phyloP scores from a whole-genome alignment of 2,888 invertebrate species.

The Ferrisia virgata region DNA sequence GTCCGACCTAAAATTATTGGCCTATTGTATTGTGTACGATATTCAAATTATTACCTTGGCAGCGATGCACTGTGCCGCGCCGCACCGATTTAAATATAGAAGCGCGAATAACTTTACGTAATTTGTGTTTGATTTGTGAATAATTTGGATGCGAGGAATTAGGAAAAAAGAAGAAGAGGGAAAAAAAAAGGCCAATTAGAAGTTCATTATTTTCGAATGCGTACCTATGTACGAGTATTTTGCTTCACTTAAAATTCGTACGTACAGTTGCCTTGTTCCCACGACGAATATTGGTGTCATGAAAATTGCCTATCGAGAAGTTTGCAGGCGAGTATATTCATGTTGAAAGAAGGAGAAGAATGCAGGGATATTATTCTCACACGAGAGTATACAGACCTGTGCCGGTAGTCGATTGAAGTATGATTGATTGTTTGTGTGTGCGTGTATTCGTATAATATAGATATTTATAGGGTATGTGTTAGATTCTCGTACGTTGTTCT shows the following conservation, averaged over 20 bases:
- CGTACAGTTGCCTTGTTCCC: background rate
- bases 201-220: background rate
- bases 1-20: background rate
- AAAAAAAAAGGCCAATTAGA: background rate
- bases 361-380: background rate
- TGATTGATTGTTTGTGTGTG: background rate
- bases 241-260: too few relatives aligned
- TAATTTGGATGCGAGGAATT: background rate
- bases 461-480: too few relatives aligned
- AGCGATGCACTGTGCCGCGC: too few relatives aligned
- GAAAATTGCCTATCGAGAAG: background rate
- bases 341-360: background rate
- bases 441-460: too few relatives aligned
- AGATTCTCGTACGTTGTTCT: too few relatives aligned
- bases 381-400: background rate
- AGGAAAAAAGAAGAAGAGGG: background rate
- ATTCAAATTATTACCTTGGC: slow-evolving; percentile 1
- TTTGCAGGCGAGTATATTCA: background rate
- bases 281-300: background rate
- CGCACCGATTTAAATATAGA: background rate
- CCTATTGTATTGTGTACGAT: slow-evolving; percentile 3
- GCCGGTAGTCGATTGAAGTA: too few relatives aligned
- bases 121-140: background rate
- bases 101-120: background rate
- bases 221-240: background rate